Base-by-base conservation (phyloP, 2,113 vertebrate genomes). In the Bubo blakistoni region DNA sequence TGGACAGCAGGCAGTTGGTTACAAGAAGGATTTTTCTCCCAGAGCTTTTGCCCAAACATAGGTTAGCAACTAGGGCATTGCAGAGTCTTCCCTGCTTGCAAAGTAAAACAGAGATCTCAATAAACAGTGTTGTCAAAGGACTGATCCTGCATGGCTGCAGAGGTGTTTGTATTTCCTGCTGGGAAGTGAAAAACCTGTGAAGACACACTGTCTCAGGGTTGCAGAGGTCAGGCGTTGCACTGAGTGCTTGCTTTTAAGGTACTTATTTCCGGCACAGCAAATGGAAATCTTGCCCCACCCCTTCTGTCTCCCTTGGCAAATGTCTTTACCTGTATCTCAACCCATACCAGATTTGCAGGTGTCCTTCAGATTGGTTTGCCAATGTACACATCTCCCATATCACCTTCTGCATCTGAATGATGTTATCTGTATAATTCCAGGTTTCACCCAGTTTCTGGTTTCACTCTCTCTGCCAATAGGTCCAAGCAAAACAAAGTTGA, bases 1-100 rank as follows among this genome's bases (percentile, higher is more conserved):
- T 96, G 78, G 96, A 94, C 93, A 95, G 93, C 93, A 88, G 87
- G 93, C 94, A 55, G 46, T 94, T 83, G 87, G 89, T 78, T 90
- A 88, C 89, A 91, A 94, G 94, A 58, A 94, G 62, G 58, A 95
- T 94, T 92, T 95, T 95, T 95, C 92, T 87, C 62, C 55, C 62
- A 26, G 30, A 80, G 76, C 55, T 88, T 95, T 86, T 91, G 46
- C 84, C 81, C 92, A 92, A 87, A 47, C 66, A 32, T 1, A 92
- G 78, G 62, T 95, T 93, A 94, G 78, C 85, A 77, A 24, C 51
- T 71, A 78, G 89, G 79, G 74, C 89, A 42, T 30, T 86, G 84
- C 54, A 82, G 73, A 81, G 58, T 11, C 65, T 54, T 80, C 76
- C 38, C 5, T 13, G 59, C 81, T 95, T 18, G 30, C 71, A 73